Conservation (phyloP, 2,888 invertebrate species). For the Trichacis sp. region DNA sequence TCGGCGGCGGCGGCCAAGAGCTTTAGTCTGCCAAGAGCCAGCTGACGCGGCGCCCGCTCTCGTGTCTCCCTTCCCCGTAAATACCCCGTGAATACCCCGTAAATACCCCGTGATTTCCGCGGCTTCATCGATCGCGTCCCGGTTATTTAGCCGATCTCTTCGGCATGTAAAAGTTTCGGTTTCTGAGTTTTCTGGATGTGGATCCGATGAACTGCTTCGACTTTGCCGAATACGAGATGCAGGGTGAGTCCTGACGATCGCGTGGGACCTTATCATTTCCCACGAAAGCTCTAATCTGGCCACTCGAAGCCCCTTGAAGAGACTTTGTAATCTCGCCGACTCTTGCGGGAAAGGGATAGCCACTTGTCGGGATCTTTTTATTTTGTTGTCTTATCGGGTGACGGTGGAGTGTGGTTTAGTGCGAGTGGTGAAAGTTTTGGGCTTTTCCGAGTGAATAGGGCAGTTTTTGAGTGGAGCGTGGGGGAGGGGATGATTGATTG, state of each 20-base stretch:
- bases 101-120: too few relatives aligned
- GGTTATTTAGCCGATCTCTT: too few relatives aligned
- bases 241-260: slow-evolving; percentile 56
- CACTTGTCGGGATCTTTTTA: slow-evolving; percentile 52
- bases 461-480: too few relatives aligned
- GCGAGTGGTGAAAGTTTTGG: too few relatives aligned
- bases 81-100: too few relatives aligned
- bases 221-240: slow-evolving; percentile 53
- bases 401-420: too few relatives aligned
- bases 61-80: too few relatives aligned
- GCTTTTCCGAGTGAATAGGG: too few relatives aligned
- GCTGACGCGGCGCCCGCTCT: slow-evolving; percentile 59
- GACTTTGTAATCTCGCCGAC: slow-evolving; percentile 22
- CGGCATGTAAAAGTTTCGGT: too few relatives aligned
- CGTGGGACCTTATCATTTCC: slow-evolving; percentile 17
- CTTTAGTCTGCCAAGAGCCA: slow-evolving; percentile 66
- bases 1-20: slow-evolving; percentile 57
- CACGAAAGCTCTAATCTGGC: slow-evolving; percentile 22
- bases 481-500: too few relatives aligned
- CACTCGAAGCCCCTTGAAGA: slow-evolving; percentile 34
- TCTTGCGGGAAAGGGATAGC: too few relatives aligned
- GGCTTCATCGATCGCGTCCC: slow-evolving; percentile 22
- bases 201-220: slow-evolving; percentile 55
- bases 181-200: too few relatives aligned
- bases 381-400: slow-evolving; percentile 53